Base-by-base conservation (phyloP, 2,888 invertebrate genomes). In the Oxytorus armatus region DNA sequence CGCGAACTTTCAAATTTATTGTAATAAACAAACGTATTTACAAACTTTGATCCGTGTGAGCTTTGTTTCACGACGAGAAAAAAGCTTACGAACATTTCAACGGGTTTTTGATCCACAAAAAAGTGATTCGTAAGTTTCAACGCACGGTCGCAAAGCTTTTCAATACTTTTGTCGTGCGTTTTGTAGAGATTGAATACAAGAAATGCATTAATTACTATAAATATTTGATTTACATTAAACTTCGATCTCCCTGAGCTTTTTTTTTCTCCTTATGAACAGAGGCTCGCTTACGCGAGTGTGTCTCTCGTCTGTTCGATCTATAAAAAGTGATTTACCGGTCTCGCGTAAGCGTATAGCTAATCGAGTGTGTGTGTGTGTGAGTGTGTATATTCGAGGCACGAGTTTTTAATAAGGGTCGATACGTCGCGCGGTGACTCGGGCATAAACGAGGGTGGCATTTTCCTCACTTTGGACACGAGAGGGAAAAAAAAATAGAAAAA, bases 261-360 rank as follows among this genome's bases (percentile, higher is more conserved):
- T 23, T 39, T 21, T 72, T 18, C 23, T 14, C 29, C 16, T 47
- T 39, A 59, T 14, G 23, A 39, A 57, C 23, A 59, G 57, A n/a
- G n/a, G n/a, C n/a, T n/a, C n/a, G 55, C 66, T 44, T 21, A 36
- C 23, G n/a, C n/a, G 39, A 14, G 21, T 11, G 39, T 81, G 68
- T 78, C 63, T 36, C 36, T 36, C 36, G 16, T 39, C 11, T 25
- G 39, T 76, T 63, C 55, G 69, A 77, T 84, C 83, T 84, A 84
- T 81, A 82, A 84, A 84, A 84, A 79, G 83, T 82, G 70, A 79
- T 66, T 82, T 81, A 84, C 80, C 81, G 73, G 83, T 63, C 51
- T 61, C n/a, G 55, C 47, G 16, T 10, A n/a, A 14, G 33, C 66
- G 61, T 63, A 51, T 51, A 66, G 66, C n/a, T 77, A 82, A 57